phyloP scores from a whole-genome alignment of 2,797 vertebrate genomes.

The Mionectes olivaceus region DNA sequence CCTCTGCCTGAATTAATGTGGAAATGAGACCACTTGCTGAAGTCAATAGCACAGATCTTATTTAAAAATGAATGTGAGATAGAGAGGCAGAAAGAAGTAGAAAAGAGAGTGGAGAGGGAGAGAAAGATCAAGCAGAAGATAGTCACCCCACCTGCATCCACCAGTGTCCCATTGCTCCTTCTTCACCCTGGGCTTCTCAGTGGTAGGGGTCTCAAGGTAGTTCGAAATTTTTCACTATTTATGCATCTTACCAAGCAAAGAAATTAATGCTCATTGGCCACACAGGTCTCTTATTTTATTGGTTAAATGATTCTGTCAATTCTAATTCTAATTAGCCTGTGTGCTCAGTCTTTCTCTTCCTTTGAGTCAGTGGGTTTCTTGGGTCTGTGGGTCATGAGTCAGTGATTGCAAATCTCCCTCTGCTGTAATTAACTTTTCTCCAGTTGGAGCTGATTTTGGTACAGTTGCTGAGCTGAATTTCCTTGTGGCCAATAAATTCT shows the following conservation, averaged over 20 bases:
- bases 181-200: neutral
- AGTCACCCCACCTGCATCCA: neutral
- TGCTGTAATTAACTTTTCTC: neutral
- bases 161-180: neutral
- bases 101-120: neutral
- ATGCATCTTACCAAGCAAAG: neutral
- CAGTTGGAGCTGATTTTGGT: rapidly evolving
- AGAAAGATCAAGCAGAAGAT: neutral
- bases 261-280: neutral
- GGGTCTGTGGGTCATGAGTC: neutral
- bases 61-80: neutral
- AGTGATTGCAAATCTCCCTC: rapidly evolving
- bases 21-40: neutral
- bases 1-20: neutral
- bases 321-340: neutral
- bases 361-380: neutral
- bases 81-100: neutral
- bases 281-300: neutral
- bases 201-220: rapidly evolving
- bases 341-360: neutral
- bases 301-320: neutral
- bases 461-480: neutral
- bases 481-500: neutral
- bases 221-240: neutral
- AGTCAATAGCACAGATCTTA: rapidly evolving